Conservation (phyloP, 2,113 vertebrate species). For the Damaliscus lunatus region DNA sequence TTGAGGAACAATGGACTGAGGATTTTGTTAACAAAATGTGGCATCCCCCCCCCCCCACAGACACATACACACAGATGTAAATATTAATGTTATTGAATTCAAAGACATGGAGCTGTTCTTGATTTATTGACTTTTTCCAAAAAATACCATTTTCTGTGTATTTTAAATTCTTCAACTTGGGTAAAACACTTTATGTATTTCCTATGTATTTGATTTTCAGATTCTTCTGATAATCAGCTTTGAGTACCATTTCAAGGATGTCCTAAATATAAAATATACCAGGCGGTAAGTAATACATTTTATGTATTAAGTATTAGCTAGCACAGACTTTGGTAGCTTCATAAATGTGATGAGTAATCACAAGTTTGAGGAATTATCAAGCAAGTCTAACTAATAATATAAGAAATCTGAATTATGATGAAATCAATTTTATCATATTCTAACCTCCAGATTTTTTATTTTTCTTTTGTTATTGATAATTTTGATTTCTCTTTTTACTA, state of each 20-base stretch:
- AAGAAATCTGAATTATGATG: not conserved
- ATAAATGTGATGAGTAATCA: not conserved
- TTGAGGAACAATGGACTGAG: not conserved
- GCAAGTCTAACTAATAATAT: not conserved
- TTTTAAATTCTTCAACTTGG: not conserved
- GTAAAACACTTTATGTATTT: not conserved
- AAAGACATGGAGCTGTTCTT: not conserved
- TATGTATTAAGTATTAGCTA: not conserved
- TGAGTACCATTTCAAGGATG: not conserved
- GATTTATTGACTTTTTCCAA: not conserved
- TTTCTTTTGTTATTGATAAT: not conserved
- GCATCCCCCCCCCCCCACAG: not conserved
- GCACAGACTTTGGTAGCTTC: rapidly evolving
- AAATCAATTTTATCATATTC: not conserved
- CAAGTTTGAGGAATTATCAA: not conserved
- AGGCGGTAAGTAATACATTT: not conserved
- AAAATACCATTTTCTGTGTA: not conserved
- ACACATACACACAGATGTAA: not conserved
- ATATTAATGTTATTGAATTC: not conserved
- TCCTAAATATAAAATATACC: not conserved
- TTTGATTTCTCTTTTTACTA: not conserved
- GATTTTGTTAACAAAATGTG: not conserved
- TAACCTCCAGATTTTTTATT: not conserved
- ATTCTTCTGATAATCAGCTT: not conserved
- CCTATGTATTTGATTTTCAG: not conserved